Base-by-base conservation (phyloP, 2,888 invertebrate species). In the Cephalotes varians region DNA sequence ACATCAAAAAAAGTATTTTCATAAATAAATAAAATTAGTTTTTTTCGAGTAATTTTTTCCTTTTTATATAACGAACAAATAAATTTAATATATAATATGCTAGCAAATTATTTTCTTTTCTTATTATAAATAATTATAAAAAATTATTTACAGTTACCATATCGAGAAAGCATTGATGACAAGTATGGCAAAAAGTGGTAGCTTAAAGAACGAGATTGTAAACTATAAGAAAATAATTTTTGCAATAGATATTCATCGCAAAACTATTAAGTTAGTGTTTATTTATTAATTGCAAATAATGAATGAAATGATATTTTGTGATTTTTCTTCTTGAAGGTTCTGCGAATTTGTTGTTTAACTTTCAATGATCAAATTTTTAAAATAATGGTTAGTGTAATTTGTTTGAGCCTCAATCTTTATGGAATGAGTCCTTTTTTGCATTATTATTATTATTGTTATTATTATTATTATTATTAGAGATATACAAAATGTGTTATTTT, bases 201-300 rank as follows among this genome's bases (percentile, higher is more conserved):
- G n/a, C 10, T 10, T 49, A 18, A 5, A 49, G 10, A 31, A 67
- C n/a, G 31, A 67, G 1, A 31, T 31, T 31, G 18, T 25, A 1
- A 40, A 37, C 21, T 10, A 25, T 56, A 71, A 28, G 3, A 25
- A 40, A 40, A 18, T 72, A 28, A 40, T 21, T 40, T 9, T 2
- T 12, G 54, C 71, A 6, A 28, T 72, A 25, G 40, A 71, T 37
- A 72, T 72, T 56, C 71, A 72, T 40, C 40, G 56, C 9, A 56
- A 72, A 72, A 37, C 40, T 25, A 12, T 56, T 2, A n/a, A 25
- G 71, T 72, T 40, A 18, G 56, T 72, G 56, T 34, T 71, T 54
- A 54, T 54, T 5, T n/a, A 34, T n/a, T 5, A 62, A 62, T 1
- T 37, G 4, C 10, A 40, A 65, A 28, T 44, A 44, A 28, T 44